Conservation (phyloP, 2,888 invertebrate genomes). For the Pandemis corylana region DNA sequence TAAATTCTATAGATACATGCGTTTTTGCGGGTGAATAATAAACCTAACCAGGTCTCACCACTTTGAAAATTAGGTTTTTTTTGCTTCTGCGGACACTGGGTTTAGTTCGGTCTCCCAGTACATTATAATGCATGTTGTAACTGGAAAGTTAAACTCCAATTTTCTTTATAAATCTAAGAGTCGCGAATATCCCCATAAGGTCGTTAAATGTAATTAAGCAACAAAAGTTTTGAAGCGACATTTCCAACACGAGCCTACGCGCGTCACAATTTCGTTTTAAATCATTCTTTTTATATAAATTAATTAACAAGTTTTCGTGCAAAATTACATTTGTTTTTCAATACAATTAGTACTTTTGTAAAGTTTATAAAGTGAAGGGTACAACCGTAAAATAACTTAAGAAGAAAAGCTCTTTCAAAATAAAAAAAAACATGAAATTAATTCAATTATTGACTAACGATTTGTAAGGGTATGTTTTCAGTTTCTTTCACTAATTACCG, state of each 20-base stretch:
- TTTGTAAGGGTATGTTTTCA: not conserved
- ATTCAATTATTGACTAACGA: not conserved
- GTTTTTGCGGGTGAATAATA: no score
- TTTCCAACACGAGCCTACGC: slow-evolving; percentile 49
- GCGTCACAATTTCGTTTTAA: slow-evolving; percentile 12
- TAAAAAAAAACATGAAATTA: not conserved
- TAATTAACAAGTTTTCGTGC: not conserved
- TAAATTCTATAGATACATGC: no score
- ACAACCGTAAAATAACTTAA: not conserved
- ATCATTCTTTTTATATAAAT: not conserved
- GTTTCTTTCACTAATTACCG: not conserved
- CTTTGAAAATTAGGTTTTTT: no score
- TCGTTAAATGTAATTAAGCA: slow-evolving; percentile 61
- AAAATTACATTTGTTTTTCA: no score
- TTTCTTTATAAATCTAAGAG: slow-evolving; percentile 52
- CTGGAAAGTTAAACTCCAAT: slow-evolving; percentile 21
- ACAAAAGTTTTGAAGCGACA: slow-evolving; percentile 52
- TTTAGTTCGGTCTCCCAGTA: no score
- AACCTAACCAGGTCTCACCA: no score
- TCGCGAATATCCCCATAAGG: slow-evolving; percentile 55
- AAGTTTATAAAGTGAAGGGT: not conserved
- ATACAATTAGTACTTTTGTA: no score
- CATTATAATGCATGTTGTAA: no score
- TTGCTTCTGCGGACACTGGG: no score
- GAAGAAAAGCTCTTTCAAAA: not conserved